Percentiles rank a stretch among this genome's conserved stretches.
phyloP scores from a whole-genome alignment of 2,113 vertebrate species.

The Prionailurus bengalensis region DNA sequence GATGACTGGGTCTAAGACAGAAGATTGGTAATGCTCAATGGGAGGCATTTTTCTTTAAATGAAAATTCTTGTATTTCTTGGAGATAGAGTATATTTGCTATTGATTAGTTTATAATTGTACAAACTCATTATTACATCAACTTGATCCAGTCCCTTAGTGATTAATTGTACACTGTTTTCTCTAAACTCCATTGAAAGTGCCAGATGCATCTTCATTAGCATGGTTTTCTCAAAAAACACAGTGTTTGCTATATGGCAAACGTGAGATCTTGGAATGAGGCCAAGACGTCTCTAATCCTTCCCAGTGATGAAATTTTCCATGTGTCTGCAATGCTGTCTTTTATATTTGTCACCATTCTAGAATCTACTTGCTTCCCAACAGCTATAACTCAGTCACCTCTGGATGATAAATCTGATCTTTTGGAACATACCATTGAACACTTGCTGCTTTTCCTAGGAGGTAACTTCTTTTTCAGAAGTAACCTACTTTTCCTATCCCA shows the following conservation, averaged over 20 bases:
- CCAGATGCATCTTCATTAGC: neutral
- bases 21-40: neutral
- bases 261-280: neutral
- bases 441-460: neutral
- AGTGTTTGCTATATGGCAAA: neutral
- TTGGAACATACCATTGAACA: neutral
- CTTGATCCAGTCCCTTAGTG: neutral
- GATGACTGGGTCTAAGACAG: neutral
- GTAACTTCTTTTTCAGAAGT: neutral
- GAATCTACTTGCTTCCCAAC: neutral
- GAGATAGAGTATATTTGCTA: neutral
- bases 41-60: neutral
- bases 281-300: neutral
- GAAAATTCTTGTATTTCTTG: neutral
- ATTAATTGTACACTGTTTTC: neutral
- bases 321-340: neutral
- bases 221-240: neutral
- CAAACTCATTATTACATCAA: neutral
- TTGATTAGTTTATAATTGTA: neutral
- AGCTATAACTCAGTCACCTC: neutral
- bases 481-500: neutral
- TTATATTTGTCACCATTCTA: neutral
- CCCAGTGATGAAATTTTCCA: neutral
- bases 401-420: neutral
- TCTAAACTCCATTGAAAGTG: neutral